Conservation (phyloP, 2,797 vertebrate species). For the Megalops cyprinoides region DNA sequence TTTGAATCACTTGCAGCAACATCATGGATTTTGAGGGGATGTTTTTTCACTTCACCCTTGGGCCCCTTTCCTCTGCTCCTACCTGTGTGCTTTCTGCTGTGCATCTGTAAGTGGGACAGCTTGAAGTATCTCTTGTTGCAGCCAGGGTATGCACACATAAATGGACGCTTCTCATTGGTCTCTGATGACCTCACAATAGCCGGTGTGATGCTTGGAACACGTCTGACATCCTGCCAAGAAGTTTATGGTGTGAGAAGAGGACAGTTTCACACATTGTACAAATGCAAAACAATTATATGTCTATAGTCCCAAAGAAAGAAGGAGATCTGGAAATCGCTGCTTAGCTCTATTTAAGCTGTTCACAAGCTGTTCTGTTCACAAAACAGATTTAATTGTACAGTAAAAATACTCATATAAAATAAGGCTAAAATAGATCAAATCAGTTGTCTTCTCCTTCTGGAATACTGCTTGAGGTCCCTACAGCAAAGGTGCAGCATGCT, state of each 20-base stretch:
- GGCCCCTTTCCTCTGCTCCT: conserved; percentile 38
- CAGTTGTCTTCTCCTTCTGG: background rate
- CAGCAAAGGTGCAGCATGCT: background rate
- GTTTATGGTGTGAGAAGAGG: background rate
- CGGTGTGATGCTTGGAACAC: conserved; percentile 81
- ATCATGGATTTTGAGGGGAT: too few relatives aligned
- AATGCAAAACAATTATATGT: background rate
- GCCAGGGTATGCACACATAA: conserved; percentile 91
- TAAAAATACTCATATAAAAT: background rate
- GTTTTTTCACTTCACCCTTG: too few relatives aligned
- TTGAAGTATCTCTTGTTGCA: conserved; percentile 99
- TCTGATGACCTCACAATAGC: conserved; percentile 82
- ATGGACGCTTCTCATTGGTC: conserved; percentile 89
- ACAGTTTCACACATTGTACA: background rate
- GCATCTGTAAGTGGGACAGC: conserved; percentile 96
- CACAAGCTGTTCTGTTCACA: background rate
- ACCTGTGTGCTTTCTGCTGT: conserved; percentile 98
- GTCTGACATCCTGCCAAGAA: conserved; percentile 82
- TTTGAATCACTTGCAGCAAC: too few relatives aligned
- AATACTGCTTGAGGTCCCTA: background rate
- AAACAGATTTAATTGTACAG: background rate
- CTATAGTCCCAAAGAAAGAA: background rate
- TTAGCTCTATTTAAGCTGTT: background rate
- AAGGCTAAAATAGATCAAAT: background rate
- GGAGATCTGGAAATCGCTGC: background rate